Evolutionary conservation across 1,140 invertebrate species (phyloP), one percentile per base, ranked within the genome.

Genomic region (Drosophila parvula): DNA sequence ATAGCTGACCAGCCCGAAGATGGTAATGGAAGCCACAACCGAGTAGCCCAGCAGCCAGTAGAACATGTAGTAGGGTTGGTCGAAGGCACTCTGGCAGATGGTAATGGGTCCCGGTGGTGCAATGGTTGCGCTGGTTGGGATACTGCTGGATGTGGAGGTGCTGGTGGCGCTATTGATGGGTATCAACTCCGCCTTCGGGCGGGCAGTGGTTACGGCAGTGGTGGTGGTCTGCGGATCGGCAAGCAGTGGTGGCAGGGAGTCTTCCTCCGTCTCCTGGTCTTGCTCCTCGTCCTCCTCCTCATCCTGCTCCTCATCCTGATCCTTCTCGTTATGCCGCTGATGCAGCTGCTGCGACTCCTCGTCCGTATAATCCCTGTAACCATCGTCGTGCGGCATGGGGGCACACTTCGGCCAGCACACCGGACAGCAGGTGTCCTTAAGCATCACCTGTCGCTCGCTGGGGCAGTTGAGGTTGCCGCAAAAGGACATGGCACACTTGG

Each of bases 401-500:
- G 58, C 67, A 14, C 79, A 79, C 7, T 81, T 67, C 16, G 90
- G 90, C 90, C 90, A 91, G 64, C 90, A 91, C 28, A 91, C 76
- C 4, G 90, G 90, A 59, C 90, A 91, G 61, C 90, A 91, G 36
- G 58, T 68, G 67, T 78, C 74, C 60, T 86, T 91, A 3, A 91
- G 48, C 9, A 18, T 47, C 7, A 91, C 83, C 68, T 91, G 90
- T 16, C 86, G 74, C 18, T 91, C 68, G n/a, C 36, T 57, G 32
- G 90, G 90, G 45, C 90, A 91, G 50, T 79, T 80, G 14, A 88
- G 70, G 16, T 73, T 75, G 6, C 69, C 74, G 47, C 90, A 91
- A 12, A 90, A 74, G 12, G 86, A 68, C 34, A 89, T 74, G 22
- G 76, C 56, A 45, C 90, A 91, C 69, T 91, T 86, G 28, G 60